Percentiles rank a stretch among this genome's conserved stretches.
Evolutionary conservation across 2,113 vertebrate genomes (phyloP).

Genomic region (Sylvietta virens): DNA sequence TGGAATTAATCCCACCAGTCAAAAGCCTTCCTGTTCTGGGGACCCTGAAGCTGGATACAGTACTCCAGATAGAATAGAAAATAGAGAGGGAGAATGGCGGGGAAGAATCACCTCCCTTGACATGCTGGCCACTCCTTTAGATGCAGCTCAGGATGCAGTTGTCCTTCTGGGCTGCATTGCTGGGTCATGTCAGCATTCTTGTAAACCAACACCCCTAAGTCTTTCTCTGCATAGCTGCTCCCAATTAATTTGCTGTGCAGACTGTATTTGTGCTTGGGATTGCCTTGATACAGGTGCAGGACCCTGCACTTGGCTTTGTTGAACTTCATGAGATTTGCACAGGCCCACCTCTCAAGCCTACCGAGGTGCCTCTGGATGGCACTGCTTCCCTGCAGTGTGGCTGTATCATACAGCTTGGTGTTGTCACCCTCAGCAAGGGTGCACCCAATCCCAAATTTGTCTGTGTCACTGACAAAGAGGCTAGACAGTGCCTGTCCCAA

Average conservation of each 20-base stretch:
- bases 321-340: too few relatives aligned
- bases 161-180: not conserved
- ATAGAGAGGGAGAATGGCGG: not conserved
- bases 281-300: not conserved
- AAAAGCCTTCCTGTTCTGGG: not conserved
- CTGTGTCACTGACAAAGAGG: not conserved
- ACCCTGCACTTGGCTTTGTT: not conserved
- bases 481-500: not conserved
- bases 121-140: not conserved
- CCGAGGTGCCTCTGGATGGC: not conserved
- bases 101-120: not conserved
- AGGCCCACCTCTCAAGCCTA: not conserved
- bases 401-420: not conserved
- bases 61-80: not conserved
- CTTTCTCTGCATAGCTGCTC: not conserved
- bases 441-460: rapidly evolving
- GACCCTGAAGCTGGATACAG: not conserved
- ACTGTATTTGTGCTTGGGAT: not conserved
- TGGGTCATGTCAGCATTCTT: too few relatives aligned
- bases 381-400: rapidly evolving
- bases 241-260: not conserved
- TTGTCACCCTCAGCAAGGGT: not conserved
- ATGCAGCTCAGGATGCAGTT: not conserved
- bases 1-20: not conserved
- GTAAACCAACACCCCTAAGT: not conserved